Percentiles rank a stretch among this genome's conserved stretches.
Conservation (phyloP, 1,140 invertebrate genomes). For the Pseudomyrmex concolor region DNA sequence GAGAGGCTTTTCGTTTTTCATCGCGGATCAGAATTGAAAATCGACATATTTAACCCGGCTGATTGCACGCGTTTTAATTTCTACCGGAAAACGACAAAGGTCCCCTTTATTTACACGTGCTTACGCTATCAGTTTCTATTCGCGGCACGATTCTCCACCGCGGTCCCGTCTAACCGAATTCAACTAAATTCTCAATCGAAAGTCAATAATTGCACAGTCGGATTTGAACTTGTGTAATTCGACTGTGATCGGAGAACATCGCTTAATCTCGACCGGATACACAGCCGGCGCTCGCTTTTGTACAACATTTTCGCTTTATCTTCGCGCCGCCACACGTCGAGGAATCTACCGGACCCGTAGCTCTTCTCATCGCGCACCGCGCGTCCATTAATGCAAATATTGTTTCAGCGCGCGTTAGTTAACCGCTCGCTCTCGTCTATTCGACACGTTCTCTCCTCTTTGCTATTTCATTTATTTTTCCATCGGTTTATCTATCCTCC, state of each 20-base stretch:
- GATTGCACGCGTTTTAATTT: constrained; percentile 49
- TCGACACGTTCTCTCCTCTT: constrained; percentile 21
- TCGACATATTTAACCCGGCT: constrained; percentile 35
- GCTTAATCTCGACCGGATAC: constrained; percentile 56
- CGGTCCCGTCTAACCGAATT: constrained; percentile 63
- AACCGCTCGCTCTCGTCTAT: constrained; percentile 32
- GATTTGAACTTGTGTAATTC: constrained; percentile 66
- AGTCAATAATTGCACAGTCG: constrained; percentile 72
- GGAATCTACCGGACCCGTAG: not conserved
- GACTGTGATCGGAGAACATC: constrained; percentile 62
- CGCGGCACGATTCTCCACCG: constrained; percentile 21
- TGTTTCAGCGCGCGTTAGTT: constrained; percentile 57
- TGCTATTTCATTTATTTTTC: constrained; percentile 46
- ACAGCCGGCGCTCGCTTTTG: constrained; percentile 60
- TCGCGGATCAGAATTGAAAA: constrained; percentile 32
- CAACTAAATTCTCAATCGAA: constrained; percentile 71
- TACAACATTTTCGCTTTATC: constrained; percentile 71
- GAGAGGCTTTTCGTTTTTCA: not conserved
- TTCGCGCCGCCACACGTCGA: constrained; percentile 53
- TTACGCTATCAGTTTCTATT: constrained; percentile 66
- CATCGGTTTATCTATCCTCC: constrained; percentile 4
- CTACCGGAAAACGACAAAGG: constrained; percentile 25
- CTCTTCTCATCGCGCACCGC: constrained; percentile 48
- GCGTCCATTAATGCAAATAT: constrained; percentile 63
- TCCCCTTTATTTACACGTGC: constrained; percentile 61